Evolutionary conservation across 2,888 invertebrate species (phyloP), one percentile per base, ranked within the genome.

Genomic region (Cinara cedri): DNA sequence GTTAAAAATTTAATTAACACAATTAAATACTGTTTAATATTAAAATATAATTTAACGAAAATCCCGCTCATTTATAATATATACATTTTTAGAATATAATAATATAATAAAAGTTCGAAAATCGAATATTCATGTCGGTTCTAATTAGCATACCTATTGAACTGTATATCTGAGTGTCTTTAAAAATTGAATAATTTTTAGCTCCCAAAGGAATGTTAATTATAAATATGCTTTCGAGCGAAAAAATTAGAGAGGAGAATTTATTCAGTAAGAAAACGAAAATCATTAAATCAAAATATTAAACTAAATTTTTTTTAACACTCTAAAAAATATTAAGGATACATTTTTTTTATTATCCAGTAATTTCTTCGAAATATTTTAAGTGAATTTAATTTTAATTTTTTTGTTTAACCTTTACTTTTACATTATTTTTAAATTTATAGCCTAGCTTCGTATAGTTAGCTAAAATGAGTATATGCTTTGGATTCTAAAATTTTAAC

Each of bases 161-260:
- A 68, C 34, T 34, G 3, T 34, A 16, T 26, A 51, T 51, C 13
- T 16, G 16, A 14, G 24, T 24, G 57, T 57, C 10, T 51, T 11
- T 63, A 42, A 13, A 34, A 34, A 34, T 6, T 3, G 34, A 4
- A 34, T 34, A 34, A 34, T 19, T 34, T 54, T 54, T 54, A 26
- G 1, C 13, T 14, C 13, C 19, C 3, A 19, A 14, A 70, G 54
- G 8, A 70, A 70, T 34, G 19, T 21, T 54, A 34, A 68, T 26
- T 70, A 54, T 34, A 14, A 54, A 51, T 34, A 54, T 16, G 54
- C 19, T 19, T 19, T 70, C 34, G 19, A 34, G 54, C 16, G 14
- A 54, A 21, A 70, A n/a, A 70, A 70, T 34, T 19, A 24, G 34
- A n/a, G 54, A 46, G 9, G 34, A 70, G 19, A 34, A 42, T 62